phyloP scores from a whole-genome alignment of 2,113 vertebrate genomes.

The Maccullochella peelii region DNA sequence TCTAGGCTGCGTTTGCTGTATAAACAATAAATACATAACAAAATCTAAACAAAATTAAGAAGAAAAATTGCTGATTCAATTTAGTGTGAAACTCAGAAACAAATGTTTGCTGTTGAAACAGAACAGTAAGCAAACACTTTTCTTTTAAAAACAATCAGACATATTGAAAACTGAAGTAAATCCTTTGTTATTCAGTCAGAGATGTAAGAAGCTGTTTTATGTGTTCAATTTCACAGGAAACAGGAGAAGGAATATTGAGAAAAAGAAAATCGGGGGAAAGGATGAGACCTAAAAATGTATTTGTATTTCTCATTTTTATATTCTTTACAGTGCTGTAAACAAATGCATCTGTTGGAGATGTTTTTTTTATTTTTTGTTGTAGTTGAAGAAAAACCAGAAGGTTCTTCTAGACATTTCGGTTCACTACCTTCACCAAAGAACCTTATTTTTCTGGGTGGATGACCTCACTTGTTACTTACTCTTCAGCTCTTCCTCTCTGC shows the following conservation, averaged over 20 bases:
- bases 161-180: background rate
- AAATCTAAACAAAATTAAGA: background rate
- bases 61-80: background rate
- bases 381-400: conserved; percentile 10
- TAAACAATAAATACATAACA: conserved; percentile 40
- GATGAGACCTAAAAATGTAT: background rate
- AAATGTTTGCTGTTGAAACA: background rate
- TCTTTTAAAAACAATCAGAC: background rate
- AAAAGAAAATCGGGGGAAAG: background rate
- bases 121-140: background rate
- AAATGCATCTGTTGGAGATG: background rate
- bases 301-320: background rate
- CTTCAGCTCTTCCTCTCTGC: conserved; percentile 48
- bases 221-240: background rate
- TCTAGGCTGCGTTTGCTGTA: background rate
- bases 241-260: background rate
- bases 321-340: background rate
- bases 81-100: conserved; percentile 13
- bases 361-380: background rate
- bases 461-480: conserved; percentile 68
- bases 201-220: background rate
- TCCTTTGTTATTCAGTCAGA: background rate
- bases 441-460: conserved; percentile 52
- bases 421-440: conserved; percentile 42
- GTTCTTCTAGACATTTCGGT: conserved; percentile 32